phyloP scores from a whole-genome alignment of 1,140 invertebrate genomes.

The Riptortus pedestris region DNA sequence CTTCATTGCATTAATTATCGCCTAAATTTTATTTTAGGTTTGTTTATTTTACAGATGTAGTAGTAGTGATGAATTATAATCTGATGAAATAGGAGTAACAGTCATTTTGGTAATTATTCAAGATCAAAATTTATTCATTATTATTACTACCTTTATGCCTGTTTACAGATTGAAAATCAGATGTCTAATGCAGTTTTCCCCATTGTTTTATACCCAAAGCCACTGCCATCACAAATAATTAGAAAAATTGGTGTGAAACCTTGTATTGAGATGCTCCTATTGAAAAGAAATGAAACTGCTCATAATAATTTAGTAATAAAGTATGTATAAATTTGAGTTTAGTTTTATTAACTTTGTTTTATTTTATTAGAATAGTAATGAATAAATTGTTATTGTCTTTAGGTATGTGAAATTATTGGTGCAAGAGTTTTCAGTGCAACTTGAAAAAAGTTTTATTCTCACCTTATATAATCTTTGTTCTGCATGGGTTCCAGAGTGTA shows the following conservation, averaged over 20 bases:
- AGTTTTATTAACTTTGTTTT: neutral
- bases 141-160: too few species aligned
- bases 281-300: slow-evolving; percentile 47
- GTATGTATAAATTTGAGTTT: slow-evolving; percentile 32
- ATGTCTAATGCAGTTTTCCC: slow-evolving; percentile 62
- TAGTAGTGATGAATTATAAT: too few species aligned
- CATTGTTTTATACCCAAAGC: slow-evolving; percentile 55
- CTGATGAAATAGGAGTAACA: too few species aligned
- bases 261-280: slow-evolving; percentile 53
- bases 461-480: slow-evolving; percentile 50
- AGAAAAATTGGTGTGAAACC: slow-evolving; percentile 46
- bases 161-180: slow-evolving; percentile 75
- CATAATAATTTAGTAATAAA: slow-evolving; percentile 52
- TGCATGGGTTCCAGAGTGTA: slow-evolving; percentile 44
- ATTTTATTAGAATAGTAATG: neutral
- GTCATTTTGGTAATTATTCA: too few species aligned
- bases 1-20: too few species aligned
- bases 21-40: too few species aligned
- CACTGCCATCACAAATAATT: slow-evolving; percentile 39
- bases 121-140: too few species aligned
- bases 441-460: slow-evolving; percentile 62
- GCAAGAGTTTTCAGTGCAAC: slow-evolving; percentile 59
- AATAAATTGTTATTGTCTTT: slow-evolving; percentile 28
- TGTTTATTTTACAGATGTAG: too few species aligned
- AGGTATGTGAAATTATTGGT: slow-evolving; percentile 58